A percentile compares a stretch with the other conserved stretches of the same genome.
Conservation (phyloP, 2,797 vertebrate genomes). For the Distichodus sexfasciatus region DNA sequence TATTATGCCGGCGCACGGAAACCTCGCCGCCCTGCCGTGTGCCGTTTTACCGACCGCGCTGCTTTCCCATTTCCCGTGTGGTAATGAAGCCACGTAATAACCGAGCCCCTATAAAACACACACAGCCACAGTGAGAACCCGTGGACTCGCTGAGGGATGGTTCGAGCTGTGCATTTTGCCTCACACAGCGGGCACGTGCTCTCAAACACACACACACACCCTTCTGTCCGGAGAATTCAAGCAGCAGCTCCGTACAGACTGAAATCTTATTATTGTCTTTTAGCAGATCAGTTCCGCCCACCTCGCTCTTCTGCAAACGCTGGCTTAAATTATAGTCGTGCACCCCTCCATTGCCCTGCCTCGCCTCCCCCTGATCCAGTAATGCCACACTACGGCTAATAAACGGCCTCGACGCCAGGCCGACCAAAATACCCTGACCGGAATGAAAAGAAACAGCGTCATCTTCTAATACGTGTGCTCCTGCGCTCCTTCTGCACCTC, state of each 20-base stretch:
- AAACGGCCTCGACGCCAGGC: conserved; percentile 19
- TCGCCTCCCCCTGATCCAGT: conserved; percentile 35
- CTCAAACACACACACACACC: background rate
- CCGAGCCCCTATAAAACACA: too few relatives aligned
- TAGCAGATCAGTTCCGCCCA: conserved; percentile 54
- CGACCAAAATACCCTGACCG: background rate
- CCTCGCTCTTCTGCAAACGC: conserved; percentile 44
- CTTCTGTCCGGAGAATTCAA: conserved; percentile 54
- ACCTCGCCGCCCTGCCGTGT: background rate
- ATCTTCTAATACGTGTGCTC: too few relatives aligned
- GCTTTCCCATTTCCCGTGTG: background rate
- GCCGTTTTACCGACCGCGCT: background rate
- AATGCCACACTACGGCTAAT: background rate
- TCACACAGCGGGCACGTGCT: background rate
- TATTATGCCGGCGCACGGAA: conserved; percentile 15
- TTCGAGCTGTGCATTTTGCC: too few relatives aligned
- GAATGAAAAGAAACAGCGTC: conserved; percentile 6
- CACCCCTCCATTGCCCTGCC: too few relatives aligned
- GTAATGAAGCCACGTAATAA: too few relatives aligned
- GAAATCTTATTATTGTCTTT: conserved; percentile 68
- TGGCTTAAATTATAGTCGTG: conserved; percentile 63
- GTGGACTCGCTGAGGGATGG: too few relatives aligned
- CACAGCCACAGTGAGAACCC: too few relatives aligned
- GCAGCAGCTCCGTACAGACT: conserved; percentile 56
- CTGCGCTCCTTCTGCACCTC: too few relatives aligned